Evolutionary conservation across 2,113 vertebrate species (phyloP), one percentile per base, ranked within the genome.

Genomic region (Leptocoma aspasia): DNA sequence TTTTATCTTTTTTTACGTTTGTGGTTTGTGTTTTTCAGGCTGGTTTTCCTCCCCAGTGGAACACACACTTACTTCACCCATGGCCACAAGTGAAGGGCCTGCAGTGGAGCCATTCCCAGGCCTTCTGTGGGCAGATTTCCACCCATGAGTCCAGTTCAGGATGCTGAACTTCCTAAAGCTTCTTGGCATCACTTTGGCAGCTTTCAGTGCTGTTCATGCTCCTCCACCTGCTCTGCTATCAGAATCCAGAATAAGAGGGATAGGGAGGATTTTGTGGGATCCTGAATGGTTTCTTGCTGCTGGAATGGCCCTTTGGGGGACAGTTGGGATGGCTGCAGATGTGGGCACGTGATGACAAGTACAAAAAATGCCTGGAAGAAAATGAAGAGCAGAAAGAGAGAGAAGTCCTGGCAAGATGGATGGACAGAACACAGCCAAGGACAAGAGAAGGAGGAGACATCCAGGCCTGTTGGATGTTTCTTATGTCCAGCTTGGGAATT

Each of bases 271-370:
- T 91, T 78, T 1, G 1, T 3, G 47, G 23, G 13, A 15, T 20
- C 23, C 44, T 1, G 3, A 42, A 47, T 0, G 6, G 49, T 22
- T 33, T 56, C 35, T 81, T 1, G 0, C 19, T 78, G 18, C 49
- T 75, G 70, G 64, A 89, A 18, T 16, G 31, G 33, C 42, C 23
- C 52, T 81, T 63, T 44, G 57, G 77, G 70, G 70, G 47, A 77
- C 16, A 49, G 2, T 1, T 61, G 80, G 37, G 63, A 22, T 69
- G 83, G n/a, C 54, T 80, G 31, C 8, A 56, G 61, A 35, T 68
- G 35, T 10, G 12, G 28, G 41, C 33, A 59, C 1, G 2, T 10
- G 45, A 28, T 35, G 35, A 13, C n/a, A n/a, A 59, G 28, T 18
- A 35, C 49, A 78, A 60, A 86, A 53, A 57, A 73, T 13, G 15